Evolutionary conservation across 2,888 invertebrate species (phyloP), one percentile per base, ranked within the genome.

Genomic region (Pimpla rufipes): DNA sequence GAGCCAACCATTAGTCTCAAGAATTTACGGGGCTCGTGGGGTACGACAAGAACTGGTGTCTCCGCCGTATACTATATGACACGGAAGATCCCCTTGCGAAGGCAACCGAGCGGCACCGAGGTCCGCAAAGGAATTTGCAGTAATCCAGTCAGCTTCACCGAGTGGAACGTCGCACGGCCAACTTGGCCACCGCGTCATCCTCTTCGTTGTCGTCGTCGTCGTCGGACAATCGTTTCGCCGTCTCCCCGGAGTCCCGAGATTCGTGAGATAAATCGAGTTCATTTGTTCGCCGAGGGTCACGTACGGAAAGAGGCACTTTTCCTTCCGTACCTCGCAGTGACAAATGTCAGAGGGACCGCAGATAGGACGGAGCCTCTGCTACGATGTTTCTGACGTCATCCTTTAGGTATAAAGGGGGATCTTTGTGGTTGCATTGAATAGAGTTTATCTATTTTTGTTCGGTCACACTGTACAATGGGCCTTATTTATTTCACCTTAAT

Each of bases 251-350:
- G 50, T 57, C 37, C 68, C 23, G 67, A 75, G 64, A 59, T 59
- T 79, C 75, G 57, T 57, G 67, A 74, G 79, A 83, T 79, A 79
- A 83, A 83, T 83, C 74, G 66, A 83, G 66, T 79, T 79, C 70
- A 71, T 71, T 79, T 79, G 79, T 79, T 79, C 47, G 67, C 57
- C 42, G 62, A 66, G 66, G 70, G 66, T 66, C 70, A 50, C 59
- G 57, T 64, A 76, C 21, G 67, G 29, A n/a, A 66, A 40, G 76
- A 16, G 37, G 40, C 62, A 37, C 55, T 66, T 42, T 67, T 67
- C 66, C 55, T 52, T 45, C 57, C 35, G 67, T 47, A 55, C 35
- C 59, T 47, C 57, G 47, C 13, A 35, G 37, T 73, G 29, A 57
- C 57, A 77, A 77, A 67, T 59, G 35, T 42, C 52, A 10, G 10